Conservation (phyloP, 2,797 vertebrate genomes). For the Xyrichtys novacula region DNA sequence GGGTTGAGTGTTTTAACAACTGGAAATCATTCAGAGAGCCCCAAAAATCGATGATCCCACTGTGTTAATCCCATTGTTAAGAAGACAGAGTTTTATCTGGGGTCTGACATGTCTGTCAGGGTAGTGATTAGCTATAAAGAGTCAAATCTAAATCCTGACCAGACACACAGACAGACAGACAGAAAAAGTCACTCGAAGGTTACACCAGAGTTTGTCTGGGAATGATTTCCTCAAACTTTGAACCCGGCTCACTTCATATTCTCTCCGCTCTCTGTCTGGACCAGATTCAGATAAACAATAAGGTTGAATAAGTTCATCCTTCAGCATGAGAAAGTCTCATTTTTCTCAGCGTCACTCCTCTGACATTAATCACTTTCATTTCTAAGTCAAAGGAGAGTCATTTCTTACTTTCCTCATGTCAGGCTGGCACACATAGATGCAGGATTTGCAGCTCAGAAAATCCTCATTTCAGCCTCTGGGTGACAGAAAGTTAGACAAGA, state of each 20-base stretch:
- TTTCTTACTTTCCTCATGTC: no score
- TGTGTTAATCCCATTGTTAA: constrained; percentile 8
- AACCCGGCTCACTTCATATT: background rate
- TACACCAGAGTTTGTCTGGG: background rate
- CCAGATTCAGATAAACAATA: constrained; percentile 49
- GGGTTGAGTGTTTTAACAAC: constrained; percentile 16
- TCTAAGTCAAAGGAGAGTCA: no score
- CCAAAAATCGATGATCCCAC: constrained; percentile 26
- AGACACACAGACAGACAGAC: constrained; percentile 3
- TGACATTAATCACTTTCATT: no score
- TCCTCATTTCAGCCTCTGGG: no score
- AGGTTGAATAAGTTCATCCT: constrained; percentile 50
- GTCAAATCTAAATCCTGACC: constrained; percentile 8
- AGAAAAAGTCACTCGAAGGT: constrained; percentile 23
- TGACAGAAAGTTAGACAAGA: no score
- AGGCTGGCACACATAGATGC: no score
- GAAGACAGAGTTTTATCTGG: constrained; percentile 6
- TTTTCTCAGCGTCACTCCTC: constrained; percentile 36
- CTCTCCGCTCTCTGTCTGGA: constrained; percentile 12
- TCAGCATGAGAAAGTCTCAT: constrained; percentile 46
- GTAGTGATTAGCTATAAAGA: constrained; percentile 12
- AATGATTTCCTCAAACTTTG: constrained; percentile 25
- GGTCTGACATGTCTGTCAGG: constrained; percentile 1
- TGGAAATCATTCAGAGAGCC: constrained; percentile 7
- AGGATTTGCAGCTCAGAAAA: no score